Evolutionary conservation across 2,113 vertebrate genomes (phyloP), one percentile per base, ranked within the genome.

Genomic region (Gopherus evgoodei): DNA sequence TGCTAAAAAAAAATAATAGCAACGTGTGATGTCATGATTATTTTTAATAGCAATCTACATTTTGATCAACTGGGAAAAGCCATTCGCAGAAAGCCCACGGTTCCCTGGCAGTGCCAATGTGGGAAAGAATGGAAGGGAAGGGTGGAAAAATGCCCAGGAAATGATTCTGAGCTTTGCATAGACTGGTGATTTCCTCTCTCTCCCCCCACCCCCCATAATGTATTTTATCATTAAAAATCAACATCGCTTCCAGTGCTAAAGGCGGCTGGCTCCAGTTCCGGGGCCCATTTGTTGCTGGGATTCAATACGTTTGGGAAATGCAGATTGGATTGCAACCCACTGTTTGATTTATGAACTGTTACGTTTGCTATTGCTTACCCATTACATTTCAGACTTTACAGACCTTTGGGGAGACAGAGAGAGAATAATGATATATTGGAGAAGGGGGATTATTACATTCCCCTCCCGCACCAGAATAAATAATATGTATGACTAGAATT

Each of bases 291-390:
- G 97, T 96, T 97, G 95, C 97, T 86, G 96, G 96, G 96, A 97
- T 97, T 97, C 96, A 98, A 75, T 95, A 93, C 97, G 88, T 95
- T 94, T 95, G 97, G 98, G 97, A 97, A 93, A 97, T 96, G 97
- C 97, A 97, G 98, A 97, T 95, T 84, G 96, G 90, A 97, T 94
- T 91, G 96, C 95, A 79, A 97, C 96, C 97, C 93, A 53, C 98
- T 93, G 96, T 95, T 97, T 98, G 98, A 98, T 98, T 98, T 98
- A 98, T 98, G 97, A 97, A 96, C 95, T 83, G 94, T 88, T 97
- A 93, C 90, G 22, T 90, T 94, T 87, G 96, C 95, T 85, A 89
- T 97, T 97, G 98, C 97, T 98, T 97, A 98, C 98, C 86, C 98
- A 98, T 98, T 94, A 69, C 98, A 98, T 98, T 97, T 96, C 91